Percentiles rank a stretch among this genome's conserved stretches.
phyloP scores from a whole-genome alignment of 2,113 vertebrate genomes.

The Solea senegalensis region DNA sequence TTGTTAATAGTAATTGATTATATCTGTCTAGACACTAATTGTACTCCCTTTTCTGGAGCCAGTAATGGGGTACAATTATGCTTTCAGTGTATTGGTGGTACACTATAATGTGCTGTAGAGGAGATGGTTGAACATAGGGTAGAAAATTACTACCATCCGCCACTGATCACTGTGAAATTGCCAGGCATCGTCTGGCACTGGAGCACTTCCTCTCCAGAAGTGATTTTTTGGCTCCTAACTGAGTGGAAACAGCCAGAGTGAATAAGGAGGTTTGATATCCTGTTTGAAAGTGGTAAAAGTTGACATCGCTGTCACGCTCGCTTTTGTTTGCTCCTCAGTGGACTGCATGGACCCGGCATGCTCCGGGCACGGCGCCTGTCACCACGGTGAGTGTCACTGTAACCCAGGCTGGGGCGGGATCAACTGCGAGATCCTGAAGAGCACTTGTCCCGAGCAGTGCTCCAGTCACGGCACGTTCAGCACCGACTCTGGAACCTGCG shows the following conservation, averaged over 20 bases:
- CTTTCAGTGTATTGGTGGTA: constrained; percentile 50
- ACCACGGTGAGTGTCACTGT: constrained; percentile 96
- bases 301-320: constrained; percentile 61
- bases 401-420: constrained; percentile 93
- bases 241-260: constrained; percentile 19
- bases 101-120: constrained; percentile 55
- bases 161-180: constrained; percentile 19
- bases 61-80: constrained; percentile 67
- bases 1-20: constrained; percentile 74
- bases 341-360: constrained; percentile 95
- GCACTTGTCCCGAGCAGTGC: constrained; percentile 95
- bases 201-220: constrained; percentile 27
- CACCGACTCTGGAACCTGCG: constrained; percentile 90
- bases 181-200: constrained; percentile 26
- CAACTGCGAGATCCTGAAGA: constrained; percentile 93
- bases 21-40: constrained; percentile 67
- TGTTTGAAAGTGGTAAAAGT: constrained; percentile 33
- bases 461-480: constrained; percentile 93
- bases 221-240: background rate
- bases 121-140: constrained; percentile 43
- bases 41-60: constrained; percentile 44
- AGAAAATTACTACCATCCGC: constrained; percentile 47
- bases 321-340: constrained; percentile 76
- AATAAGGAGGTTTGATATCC: constrained; percentile 43
- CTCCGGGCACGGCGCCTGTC: constrained; percentile 91